Conservation (phyloP, 2,113 vertebrate species). For the Progne subis region DNA sequence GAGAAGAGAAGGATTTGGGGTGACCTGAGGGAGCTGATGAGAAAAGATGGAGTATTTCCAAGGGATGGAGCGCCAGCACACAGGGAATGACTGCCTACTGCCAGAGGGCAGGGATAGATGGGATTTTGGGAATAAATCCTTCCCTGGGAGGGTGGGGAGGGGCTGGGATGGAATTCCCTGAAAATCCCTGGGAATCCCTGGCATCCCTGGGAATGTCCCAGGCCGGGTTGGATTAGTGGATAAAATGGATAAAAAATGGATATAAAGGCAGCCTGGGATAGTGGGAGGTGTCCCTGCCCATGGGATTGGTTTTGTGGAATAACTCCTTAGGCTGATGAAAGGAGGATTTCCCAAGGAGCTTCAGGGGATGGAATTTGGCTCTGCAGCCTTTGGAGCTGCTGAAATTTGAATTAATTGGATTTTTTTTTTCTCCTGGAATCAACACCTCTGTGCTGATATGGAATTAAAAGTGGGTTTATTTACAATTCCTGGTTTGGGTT, state of each 20-base stretch:
- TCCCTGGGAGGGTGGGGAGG: neutral
- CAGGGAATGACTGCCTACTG: neutral
- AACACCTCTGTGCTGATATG: fast-evolving
- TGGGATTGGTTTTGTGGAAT: neutral
- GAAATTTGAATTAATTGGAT: neutral
- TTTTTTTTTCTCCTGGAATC: neutral
- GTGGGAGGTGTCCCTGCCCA: neutral
- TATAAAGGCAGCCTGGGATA: neutral
- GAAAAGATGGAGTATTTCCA: neutral
- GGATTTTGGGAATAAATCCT: neutral
- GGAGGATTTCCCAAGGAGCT: neutral
- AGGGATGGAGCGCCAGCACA: neutral
- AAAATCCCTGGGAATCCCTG: neutral
- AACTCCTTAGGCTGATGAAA: neutral
- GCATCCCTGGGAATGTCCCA: neutral
- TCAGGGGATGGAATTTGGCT: neutral
- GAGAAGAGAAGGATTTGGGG: neutral
- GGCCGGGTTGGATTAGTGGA: neutral
- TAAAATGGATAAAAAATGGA: neutral
- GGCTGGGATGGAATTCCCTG: neutral
- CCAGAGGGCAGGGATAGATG: neutral
- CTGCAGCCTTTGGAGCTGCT: neutral
- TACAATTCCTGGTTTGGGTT: neutral
- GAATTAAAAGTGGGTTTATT: neutral
- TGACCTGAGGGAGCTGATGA: neutral